Evolutionary conservation across 2,797 vertebrate species (phyloP), one percentile per base, ranked within the genome.

Genomic region (Dipus sagitta): DNA sequence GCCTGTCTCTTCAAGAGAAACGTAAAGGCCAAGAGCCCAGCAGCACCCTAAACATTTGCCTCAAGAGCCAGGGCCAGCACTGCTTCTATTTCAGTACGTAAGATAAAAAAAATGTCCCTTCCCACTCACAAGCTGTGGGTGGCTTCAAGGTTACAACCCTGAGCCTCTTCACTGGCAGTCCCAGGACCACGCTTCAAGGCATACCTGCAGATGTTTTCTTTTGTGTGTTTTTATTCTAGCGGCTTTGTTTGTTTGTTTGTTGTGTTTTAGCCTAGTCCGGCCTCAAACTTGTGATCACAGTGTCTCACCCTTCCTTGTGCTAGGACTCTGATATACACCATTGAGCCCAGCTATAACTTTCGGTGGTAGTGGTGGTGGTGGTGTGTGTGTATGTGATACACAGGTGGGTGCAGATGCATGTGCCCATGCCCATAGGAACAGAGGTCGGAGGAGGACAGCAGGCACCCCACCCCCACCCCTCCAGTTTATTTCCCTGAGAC

Each of bases 1-100:
- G 6, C 24, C 8, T 3, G 54, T 23, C 26, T 2, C 71, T 78
- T 79, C 38, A 0, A 13, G 10, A 42, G 6, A 14, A 18, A 10
- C 58, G 21, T 6, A 42, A 52, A 9, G 8, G 11, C 42, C 28
- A 3, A 0, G 42, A 2, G 3, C 6, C 24, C 23, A 18, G 30
- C n/a, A 67, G 34, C 65, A 54, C 54, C 15, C 77, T 2, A 13
- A 11, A 2, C 17, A 23, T n/a, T 12, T 42, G 38, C 30, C 13
- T 67, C 26, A 17, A 11, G 30, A 72, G 42, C 34, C 34, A 52
- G 68, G 14, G 10, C 30, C n/a, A n/a, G 30, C 13, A 32, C 30
- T 32, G 38, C 54, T 34, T 80, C 54, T 23, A 21, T 3, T 2
- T 34, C 28, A 30, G 0, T 20, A 65, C 26, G 9, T 3, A 17